These are phyloP conservation scores for Caprella mutica DNA, from an alignment of 2,888 invertebrate genomes.

Conservation along the genomic window DNA sequence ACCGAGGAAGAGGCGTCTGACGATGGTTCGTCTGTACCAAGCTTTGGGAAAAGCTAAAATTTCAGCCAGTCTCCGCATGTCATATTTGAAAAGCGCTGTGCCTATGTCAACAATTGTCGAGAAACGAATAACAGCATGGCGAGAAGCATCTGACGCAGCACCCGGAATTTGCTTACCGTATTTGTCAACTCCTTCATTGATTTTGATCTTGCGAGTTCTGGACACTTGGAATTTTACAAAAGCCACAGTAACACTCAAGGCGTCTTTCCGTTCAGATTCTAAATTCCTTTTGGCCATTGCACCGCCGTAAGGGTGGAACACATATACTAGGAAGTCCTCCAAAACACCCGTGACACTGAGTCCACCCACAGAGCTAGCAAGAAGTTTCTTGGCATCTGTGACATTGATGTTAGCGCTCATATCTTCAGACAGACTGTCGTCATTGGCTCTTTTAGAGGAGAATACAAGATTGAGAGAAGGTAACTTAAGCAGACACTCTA, in stretches of 20 bases:
- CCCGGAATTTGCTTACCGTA: conserved; percentile 4
- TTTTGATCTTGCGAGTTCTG: conserved; percentile 75
- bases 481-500: conserved; percentile 88
- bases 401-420: background rate
- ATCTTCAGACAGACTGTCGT: conserved; percentile 38
- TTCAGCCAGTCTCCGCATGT: conserved; percentile 92
- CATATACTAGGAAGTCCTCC: conserved; percentile 92
- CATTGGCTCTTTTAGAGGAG: conserved; percentile 77
- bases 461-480: conserved; percentile 96
- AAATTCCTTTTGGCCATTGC: conserved; percentile 57
- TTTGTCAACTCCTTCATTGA: conserved; percentile 47
- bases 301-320: conserved; percentile 93
- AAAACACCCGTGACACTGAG: conserved; percentile 90
- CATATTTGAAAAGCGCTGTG: conserved; percentile 93
- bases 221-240: conserved; percentile 93
- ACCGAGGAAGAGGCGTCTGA: conserved; percentile 80
- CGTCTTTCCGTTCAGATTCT: conserved; percentile 85
- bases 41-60: conserved; percentile 96
- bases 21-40: conserved; percentile 92
- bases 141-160: conserved; percentile 12
- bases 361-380: conserved; percentile 48
- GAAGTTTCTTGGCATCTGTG: background rate
- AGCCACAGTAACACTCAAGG: conserved; percentile 88
- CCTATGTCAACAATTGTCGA: conserved; percentile 83
- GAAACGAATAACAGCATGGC: conserved; percentile 65